phyloP scores from a whole-genome alignment of 1,140 invertebrate genomes.

The Delia radicum region DNA sequence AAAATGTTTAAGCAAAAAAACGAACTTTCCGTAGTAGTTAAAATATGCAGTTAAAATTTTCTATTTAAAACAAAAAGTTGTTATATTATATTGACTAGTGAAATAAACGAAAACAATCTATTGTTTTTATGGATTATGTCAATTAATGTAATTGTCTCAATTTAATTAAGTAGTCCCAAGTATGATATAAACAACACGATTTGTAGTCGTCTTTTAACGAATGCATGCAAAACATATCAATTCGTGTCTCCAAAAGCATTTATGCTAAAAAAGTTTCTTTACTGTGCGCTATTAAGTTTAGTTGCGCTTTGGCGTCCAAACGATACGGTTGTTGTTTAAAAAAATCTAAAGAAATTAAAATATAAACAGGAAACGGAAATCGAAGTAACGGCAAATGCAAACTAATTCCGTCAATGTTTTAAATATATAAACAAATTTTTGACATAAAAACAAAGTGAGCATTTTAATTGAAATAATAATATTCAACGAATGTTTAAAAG shows the following conservation, averaged over 20 bases:
- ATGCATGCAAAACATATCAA: background rate
- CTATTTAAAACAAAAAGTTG: too few species aligned
- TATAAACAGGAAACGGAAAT: background rate
- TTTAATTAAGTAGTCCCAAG: too few species aligned
- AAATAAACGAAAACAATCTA: too few species aligned
- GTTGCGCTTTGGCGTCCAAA: conserved; percentile 6
- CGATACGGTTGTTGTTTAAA: conserved; percentile 2
- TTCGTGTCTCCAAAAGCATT: background rate
- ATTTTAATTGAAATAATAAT: background rate
- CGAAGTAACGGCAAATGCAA: background rate
- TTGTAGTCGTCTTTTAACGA: background rate
- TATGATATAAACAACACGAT: background rate
- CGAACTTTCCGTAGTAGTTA: too few species aligned
- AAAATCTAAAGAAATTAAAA: background rate
- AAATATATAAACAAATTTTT: background rate
- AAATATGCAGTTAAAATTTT: too few species aligned
- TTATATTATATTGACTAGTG: too few species aligned
- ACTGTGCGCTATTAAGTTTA: background rate
- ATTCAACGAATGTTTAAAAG: background rate
- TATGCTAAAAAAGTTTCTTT: background rate
- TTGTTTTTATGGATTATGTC: too few species aligned
- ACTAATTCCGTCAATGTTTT: too few species aligned
- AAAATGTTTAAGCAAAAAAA: too few species aligned
- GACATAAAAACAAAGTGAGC: background rate
- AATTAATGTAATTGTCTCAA: too few species aligned